Evolutionary conservation across 1,140 invertebrate species (phyloP).

Genomic region (Aethina tumida): DNA sequence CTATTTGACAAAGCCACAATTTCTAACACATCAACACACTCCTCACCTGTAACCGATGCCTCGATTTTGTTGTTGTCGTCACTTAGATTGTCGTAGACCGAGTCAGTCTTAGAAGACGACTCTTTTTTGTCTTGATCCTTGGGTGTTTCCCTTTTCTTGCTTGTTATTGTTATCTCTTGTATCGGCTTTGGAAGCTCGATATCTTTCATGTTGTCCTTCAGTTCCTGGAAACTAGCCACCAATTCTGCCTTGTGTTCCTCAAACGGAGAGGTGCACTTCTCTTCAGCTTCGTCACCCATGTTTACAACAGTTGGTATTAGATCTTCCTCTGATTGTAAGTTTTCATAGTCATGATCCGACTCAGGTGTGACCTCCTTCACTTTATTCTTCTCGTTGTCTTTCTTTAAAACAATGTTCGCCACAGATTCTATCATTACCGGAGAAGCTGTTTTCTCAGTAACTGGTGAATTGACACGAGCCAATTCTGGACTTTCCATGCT

Average conservation of each 20-base stretch:
- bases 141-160: not conserved
- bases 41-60: constrained; percentile 23
- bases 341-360: constrained; percentile 34
- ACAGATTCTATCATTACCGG: constrained; percentile 18
- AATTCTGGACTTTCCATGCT: constrained; percentile 31
- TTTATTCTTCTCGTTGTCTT: constrained; percentile 10
- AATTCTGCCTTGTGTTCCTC: constrained; percentile 28
- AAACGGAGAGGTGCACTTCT: constrained; percentile 24
- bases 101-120: constrained; percentile 13
- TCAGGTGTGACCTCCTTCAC: constrained; percentile 10
- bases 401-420: constrained; percentile 26
- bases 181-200: constrained; percentile 14
- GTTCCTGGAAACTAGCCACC: constrained; percentile 27
- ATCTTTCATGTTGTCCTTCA: constrained; percentile 22
- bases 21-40: constrained; percentile 9
- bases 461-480: constrained; percentile 15
- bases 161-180: constrained; percentile 7
- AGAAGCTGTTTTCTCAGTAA: constrained; percentile 15
- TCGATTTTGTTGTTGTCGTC: constrained; percentile 9
- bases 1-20: constrained; percentile 13
- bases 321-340: constrained; percentile 26
- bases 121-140: too few species aligned
- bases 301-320: constrained; percentile 11
- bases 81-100: constrained; percentile 14
- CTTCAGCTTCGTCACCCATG: not conserved